Conservation (phyloP, 2,888 invertebrate species). For the Himalopsyche tibetana region DNA sequence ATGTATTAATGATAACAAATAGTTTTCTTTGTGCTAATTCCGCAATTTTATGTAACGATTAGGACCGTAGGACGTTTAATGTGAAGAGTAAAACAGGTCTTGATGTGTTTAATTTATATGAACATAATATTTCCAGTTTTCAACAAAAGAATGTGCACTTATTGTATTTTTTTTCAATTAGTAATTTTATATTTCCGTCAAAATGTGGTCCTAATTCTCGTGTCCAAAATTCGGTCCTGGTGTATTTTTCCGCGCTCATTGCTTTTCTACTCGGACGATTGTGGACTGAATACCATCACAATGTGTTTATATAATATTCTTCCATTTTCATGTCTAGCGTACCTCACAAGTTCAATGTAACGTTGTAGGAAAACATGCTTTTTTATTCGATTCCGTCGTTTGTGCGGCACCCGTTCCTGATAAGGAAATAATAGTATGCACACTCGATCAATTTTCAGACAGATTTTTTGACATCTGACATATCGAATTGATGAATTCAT, state of each 20-base stretch:
- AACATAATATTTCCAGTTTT: too few species aligned
- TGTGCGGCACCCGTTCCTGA: not conserved
- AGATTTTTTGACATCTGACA: not conserved
- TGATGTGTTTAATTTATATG: too few species aligned
- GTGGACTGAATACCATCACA: constrained; percentile 62
- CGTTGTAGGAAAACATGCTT: constrained; percentile 28
- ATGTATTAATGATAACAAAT: too few species aligned
- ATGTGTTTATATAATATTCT: constrained; percentile 63
- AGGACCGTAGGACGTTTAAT: too few species aligned
- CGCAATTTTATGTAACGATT: too few species aligned
- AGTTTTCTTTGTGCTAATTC: too few species aligned
- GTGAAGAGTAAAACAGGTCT: too few species aligned
- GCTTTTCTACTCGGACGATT: constrained; percentile 56
- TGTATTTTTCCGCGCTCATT: constrained; percentile 52
- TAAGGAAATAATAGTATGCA: not conserved
- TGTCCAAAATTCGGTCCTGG: constrained; percentile 50
- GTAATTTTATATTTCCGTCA: not conserved
- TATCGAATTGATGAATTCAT: not conserved
- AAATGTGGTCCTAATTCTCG: not conserved
- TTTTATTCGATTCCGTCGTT: constrained; percentile 10
- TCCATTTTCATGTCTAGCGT: constrained; percentile 58
- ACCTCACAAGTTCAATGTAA: constrained; percentile 57
- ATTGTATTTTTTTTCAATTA: not conserved
- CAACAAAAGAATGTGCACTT: too few species aligned
- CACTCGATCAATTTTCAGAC: constrained; percentile 16